phyloP scores from a whole-genome alignment of 2,888 invertebrate species.

The Halictus quadricinctus region DNA sequence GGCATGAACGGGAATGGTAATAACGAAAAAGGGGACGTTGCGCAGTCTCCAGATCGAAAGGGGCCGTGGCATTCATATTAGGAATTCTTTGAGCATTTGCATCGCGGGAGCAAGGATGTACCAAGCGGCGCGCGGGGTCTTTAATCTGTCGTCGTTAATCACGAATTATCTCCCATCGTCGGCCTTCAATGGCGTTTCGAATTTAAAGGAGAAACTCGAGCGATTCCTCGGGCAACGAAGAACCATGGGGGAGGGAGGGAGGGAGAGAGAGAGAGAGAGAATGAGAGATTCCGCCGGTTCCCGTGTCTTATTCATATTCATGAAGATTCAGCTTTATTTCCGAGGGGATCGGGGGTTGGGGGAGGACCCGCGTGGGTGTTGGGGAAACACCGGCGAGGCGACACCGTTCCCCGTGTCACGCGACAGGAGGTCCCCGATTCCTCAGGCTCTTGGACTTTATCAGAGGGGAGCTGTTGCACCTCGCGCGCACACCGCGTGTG shows the following conservation, averaged over 20 bases:
- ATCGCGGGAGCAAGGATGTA: neutral
- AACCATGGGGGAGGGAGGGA: neutral
- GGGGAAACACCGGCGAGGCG: slow-evolving; percentile 53
- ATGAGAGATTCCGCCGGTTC: slow-evolving; percentile 44
- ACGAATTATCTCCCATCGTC: slow-evolving; percentile 36
- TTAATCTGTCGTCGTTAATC: slow-evolving; percentile 28
- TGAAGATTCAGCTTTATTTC: slow-evolving; percentile 60
- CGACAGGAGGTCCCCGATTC: slow-evolving; percentile 60
- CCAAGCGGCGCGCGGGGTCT: neutral
- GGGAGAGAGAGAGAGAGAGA: neutral
- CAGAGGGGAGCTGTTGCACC: slow-evolving; percentile 27
- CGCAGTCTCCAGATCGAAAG: neutral
- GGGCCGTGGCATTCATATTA: neutral
- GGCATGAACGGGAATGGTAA: neutral
- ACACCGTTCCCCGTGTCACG: slow-evolving; percentile 60
- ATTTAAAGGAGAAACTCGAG: slow-evolving; percentile 49
- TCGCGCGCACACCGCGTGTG: neutral
- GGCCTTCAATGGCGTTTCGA: slow-evolving; percentile 37
- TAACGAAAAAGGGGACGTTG: neutral
- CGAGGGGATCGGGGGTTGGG: slow-evolving; percentile 11
- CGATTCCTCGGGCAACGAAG: slow-evolving; percentile 27
- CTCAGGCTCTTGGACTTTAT: slow-evolving; percentile 50
- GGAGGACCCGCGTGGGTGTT: slow-evolving; percentile 49
- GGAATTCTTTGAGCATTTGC: neutral
- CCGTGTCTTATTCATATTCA: slow-evolving; percentile 64